Conservation (phyloP, 1,140 invertebrate species). For the Heliconius congener region DNA sequence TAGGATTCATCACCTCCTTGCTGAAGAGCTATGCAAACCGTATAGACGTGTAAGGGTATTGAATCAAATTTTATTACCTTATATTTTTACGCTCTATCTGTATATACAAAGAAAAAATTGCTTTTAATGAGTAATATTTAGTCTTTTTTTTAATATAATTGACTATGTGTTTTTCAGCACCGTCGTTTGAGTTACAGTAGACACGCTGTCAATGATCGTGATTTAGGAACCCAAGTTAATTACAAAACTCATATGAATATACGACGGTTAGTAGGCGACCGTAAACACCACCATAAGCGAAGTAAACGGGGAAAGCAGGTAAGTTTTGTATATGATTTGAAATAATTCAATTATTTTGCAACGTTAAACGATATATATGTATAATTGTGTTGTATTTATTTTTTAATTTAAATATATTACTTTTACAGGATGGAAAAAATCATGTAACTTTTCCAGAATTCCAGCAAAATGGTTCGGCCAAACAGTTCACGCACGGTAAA, state of each 20-base stretch:
- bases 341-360: background rate
- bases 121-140: background rate
- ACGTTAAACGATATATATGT: too few relatives aligned
- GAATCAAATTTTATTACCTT: constrained; percentile 12
- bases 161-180: constrained; percentile 83
- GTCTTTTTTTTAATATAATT: background rate
- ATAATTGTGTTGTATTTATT: too few relatives aligned
- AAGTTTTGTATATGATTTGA: constrained; percentile 31
- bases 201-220: constrained; percentile 93
- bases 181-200: constrained; percentile 94
- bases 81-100: background rate
- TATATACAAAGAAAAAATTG: background rate
- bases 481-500: constrained; percentile 92
- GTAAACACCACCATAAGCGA: constrained; percentile 90
- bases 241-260: constrained; percentile 96
- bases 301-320: constrained; percentile 90
- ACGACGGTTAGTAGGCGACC: constrained; percentile 90
- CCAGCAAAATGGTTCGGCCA: constrained; percentile 91
- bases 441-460: constrained; percentile 93
- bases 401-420: background rate
- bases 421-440: constrained; percentile 88
- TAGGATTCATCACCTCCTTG: constrained; percentile 95
- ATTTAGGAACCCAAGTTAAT: constrained; percentile 93
- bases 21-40: constrained; percentile 94
- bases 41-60: constrained; percentile 89